Conservation (phyloP, 1,140 invertebrate species). For the Eubasilissa regina region DNA sequence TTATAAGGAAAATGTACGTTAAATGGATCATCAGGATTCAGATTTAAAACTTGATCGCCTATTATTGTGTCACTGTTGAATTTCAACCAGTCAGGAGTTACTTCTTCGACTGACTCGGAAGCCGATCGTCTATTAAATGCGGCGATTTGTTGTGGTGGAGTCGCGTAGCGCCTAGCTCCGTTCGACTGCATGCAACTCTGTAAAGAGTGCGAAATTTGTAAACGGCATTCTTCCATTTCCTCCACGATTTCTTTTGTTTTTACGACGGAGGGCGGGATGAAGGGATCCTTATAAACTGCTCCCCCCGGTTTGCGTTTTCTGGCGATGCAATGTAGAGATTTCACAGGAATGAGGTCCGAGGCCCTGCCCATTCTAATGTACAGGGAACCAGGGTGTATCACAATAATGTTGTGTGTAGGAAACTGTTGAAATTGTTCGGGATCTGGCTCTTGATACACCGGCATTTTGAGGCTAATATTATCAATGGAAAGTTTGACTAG, state of each 20-base stretch:
- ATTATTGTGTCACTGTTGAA: slow-evolving; percentile 76
- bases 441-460: slow-evolving; percentile 63
- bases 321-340: slow-evolving; percentile 90
- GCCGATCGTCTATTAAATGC: slow-evolving; percentile 85
- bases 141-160: slow-evolving; percentile 89
- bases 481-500: too few species aligned
- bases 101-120: slow-evolving; percentile 76
- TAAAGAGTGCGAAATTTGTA: slow-evolving; percentile 86
- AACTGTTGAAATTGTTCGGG: slow-evolving; percentile 75
- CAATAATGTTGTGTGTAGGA: slow-evolving; percentile 86
- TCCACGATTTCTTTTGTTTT: slow-evolving; percentile 78
- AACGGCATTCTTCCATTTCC: slow-evolving; percentile 87
- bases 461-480: slow-evolving; percentile 50
- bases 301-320: slow-evolving; percentile 74
- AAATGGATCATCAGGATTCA: slow-evolving; percentile 82
- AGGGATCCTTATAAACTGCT: slow-evolving; percentile 76
- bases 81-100: slow-evolving; percentile 75
- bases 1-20: slow-evolving; percentile 93
- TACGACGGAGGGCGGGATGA: slow-evolving; percentile 75
- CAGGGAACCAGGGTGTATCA: slow-evolving; percentile 96
- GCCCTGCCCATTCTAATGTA: slow-evolving; percentile 91
- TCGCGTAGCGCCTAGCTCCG: slow-evolving; percentile 85
- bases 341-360: slow-evolving; percentile 89
- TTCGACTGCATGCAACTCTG: slow-evolving; percentile 89
- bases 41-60: slow-evolving; percentile 81